Base-by-base conservation (phyloP, 1,140 invertebrate genomes). In the Hylaeus volcanicus region DNA sequence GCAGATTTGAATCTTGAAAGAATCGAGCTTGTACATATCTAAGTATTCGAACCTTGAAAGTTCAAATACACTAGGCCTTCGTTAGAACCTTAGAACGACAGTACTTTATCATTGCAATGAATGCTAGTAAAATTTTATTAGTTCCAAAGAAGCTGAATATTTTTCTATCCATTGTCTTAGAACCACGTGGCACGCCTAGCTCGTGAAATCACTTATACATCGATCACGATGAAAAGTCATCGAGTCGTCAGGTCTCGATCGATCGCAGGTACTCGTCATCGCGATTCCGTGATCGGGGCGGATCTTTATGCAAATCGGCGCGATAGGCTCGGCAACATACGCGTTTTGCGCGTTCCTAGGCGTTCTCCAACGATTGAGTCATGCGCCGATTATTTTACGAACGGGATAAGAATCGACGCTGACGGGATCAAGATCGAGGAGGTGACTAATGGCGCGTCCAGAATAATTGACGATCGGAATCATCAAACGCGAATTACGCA, bases 231-330 rank as follows among this genome's bases (percentile, higher is more conserved):
- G 64, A 71, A 78, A 43, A 68, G 37, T 41, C 53, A 70, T 64
- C 60, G 45, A 78, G 43, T 12, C 51, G 15, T 39, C 60, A 11
- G 43, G 15, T 66, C 51, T 15, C 48, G 14, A 65, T 64, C 70
- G 77, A 82, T 73, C 39, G 61, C 76, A 41, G 39, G 26, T 51
- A 37, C 63, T 73, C 76, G 81, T 79, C 81, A 82, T 82, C 76
- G 56, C 55, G 76, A 72, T 81, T 69, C 51, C 51, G 51, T 9
- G 51, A 51, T 51, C n/a, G 56, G 66, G 53, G 69, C 76, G 76
- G 81, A 73, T 58, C 78, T 79, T 58, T 64, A 83, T 83, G 71
- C 81, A 80, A 80, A 83, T 58, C 43, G n/a, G 9, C 58, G 5
- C 51, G 77, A 61, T 69, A 79, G 75, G 71, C 81, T 65, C 81